A percentile compares a stretch with the other conserved stretches of the same genome.
Conservation (phyloP, 2,797 vertebrate species). For the Aplochiton taeniatus region DNA sequence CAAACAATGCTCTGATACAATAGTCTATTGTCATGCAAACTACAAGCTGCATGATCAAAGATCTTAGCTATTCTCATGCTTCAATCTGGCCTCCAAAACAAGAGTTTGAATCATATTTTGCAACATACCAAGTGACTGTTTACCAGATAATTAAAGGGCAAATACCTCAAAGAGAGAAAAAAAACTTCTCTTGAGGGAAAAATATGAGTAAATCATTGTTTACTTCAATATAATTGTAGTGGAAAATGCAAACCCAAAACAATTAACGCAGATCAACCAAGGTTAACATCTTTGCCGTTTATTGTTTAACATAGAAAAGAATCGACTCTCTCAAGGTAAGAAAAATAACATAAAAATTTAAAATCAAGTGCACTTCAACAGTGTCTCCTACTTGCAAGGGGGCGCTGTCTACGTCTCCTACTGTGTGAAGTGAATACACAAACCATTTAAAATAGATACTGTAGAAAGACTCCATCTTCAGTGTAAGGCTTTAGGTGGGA, state of each 20-base stretch:
- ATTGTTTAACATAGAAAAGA: conserved; percentile 79
- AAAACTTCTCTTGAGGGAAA: conserved; percentile 1
- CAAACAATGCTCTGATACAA: conserved; percentile 25
- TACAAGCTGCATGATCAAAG: conserved; percentile 27
- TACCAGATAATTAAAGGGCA: neutral
- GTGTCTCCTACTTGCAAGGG: conserved; percentile 56
- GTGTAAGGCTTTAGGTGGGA: conserved; percentile 80
- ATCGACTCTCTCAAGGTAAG: conserved; percentile 70
- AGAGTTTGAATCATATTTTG: conserved; percentile 20
- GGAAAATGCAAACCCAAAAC: conserved; percentile 8
- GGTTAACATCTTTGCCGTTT: conserved; percentile 72
- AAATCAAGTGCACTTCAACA: conserved; percentile 82
- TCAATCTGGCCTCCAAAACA: conserved; percentile 5
- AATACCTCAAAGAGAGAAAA: neutral
- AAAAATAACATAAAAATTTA: conserved; percentile 75
- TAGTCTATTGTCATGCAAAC: conserved; percentile 43
- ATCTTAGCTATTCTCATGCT: conserved; percentile 38
- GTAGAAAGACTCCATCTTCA: conserved; percentile 56
- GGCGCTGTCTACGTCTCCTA: conserved; percentile 54
- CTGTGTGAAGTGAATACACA: conserved; percentile 68
- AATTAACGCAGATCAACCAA: conserved; percentile 25
- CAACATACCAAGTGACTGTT: neutral
- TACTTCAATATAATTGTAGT: neutral
- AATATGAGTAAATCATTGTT: neutral
- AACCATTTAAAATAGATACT: conserved; percentile 64